Evolutionary conservation across 2,888 invertebrate genomes (phyloP), one percentile per base, ranked within the genome.

Genomic region (Trachelus iudaicus): DNA sequence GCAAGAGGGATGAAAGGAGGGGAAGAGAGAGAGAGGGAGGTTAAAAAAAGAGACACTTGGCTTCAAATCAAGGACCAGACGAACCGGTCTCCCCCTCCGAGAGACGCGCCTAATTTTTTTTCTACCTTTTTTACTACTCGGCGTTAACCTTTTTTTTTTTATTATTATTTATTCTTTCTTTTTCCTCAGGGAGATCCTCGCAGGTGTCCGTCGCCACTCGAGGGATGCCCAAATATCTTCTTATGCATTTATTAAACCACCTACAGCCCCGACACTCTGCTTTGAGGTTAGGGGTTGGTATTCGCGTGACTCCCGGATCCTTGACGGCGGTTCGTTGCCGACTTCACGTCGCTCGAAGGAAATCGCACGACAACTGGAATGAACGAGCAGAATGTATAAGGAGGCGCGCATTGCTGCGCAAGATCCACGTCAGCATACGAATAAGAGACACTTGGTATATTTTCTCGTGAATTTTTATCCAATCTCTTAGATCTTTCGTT

Each of bases 31-130:
- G 2, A 3, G 11, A 35, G 34, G 34, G 74, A 35, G 69, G 33
- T 75, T 82, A 84, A 83, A 85, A 87, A 85, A 83, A 82, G 35
- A 82, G 83, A 81, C 83, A 84, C 82, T 84, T 83, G 82, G 85
- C 84, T 87, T 86, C 86, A 86, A 88, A 89, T 87, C 88, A 87
- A 88, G 87, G 87, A 87, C 87, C 87, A 86, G 87, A 87, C 85
- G 84, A 88, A 88, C 89, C 89, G 89, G 89, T 88, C 88, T 87
- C 83, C 84, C 83, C 85, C 82, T 31, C 30, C 76, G 78, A 73
- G 78, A 73, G 78, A 76, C 73, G 78, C 40, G 75, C 83, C 82
- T 80, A 80, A 84, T 82, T 82, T 86, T 83, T 83, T 84, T 81
- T 76, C 56, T 69, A 56, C 73, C 68, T 74, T 73, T 73, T 79